Base-by-base conservation (phyloP, 2,113 vertebrate species). In the Podilymbus podiceps region DNA sequence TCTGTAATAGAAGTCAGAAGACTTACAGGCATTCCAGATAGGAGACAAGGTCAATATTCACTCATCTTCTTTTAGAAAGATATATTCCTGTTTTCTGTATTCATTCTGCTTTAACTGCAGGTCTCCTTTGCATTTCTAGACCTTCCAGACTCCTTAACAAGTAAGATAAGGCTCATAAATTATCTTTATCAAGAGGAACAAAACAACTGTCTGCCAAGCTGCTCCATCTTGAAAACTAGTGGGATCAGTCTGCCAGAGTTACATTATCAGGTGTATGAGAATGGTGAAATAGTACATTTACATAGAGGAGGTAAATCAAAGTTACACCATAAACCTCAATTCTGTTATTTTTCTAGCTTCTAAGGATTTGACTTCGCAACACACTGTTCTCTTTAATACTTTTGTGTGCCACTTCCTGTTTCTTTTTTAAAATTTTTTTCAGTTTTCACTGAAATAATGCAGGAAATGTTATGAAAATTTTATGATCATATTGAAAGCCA, bases 361-460 rank as follows among this genome's bases (percentile, higher is more conserved):
- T 58, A 30, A 67, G 11, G 5, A 21, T 60, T 82, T 79, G 7
- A 38, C 16, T 78, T 79, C 50, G 30, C 27, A 58, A 85, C 47
- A 10, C 11, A 56, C 7, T 42, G 4, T 53, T 86, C 80, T 80
- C 59, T 58, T 75, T 59, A 75, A 73, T 18, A 63, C 27, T 91
- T 96, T 89, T 89, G 3, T 81, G 85, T 94, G 47, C 85, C 60
- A 72, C 16, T 82, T 95, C 77, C 81, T 78, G n/a, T 71, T 85
- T 85, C 56, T 50, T 91, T 86, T 87, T 74, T 27, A 42, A 90
- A 93, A 78, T n/a, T n/a, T n/a, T n/a, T n/a, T n/a, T n/a, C n/a
- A n/a, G n/a, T n/a, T n/a, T n/a, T n/a, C n/a, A 79, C 64, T 88
- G 69, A 56, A 91, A 84, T 88, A 74, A 89, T 8, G 9, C 20